Conservation (phyloP, 1,140 invertebrate genomes). For the Drosophila pseudoananassae region DNA sequence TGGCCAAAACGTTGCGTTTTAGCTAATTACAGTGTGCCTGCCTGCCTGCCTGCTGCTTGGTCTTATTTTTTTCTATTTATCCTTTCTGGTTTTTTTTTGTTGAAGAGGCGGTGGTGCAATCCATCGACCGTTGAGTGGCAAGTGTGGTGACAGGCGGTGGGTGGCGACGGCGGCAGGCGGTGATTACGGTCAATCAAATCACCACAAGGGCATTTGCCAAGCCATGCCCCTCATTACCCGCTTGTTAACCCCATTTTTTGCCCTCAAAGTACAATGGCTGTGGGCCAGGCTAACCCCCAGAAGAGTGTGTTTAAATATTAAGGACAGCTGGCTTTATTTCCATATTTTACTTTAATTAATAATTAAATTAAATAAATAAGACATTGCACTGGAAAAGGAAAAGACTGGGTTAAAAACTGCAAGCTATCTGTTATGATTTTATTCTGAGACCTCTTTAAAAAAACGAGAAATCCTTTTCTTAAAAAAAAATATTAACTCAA, state of each 20-base stretch:
- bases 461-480: too few relatives aligned
- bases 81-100: not conserved
- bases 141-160: constrained; percentile 19
- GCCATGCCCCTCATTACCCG: not conserved
- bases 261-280: not conserved
- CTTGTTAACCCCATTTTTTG: too few relatives aligned
- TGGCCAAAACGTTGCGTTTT: constrained; percentile 32
- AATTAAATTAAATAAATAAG: not conserved
- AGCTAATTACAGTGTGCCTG: constrained; percentile 34
- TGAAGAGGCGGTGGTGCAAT: constrained; percentile 20
- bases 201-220: constrained; percentile 15
- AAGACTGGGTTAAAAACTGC: not conserved
- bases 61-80: constrained; percentile 17
- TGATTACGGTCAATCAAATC: constrained; percentile 41
- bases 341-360: not conserved
- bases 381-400: not conserved
- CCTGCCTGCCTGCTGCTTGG: not conserved
- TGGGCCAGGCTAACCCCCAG: not conserved
- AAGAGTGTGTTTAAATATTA: not conserved
- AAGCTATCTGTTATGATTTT: too few relatives aligned
- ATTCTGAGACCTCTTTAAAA: too few relatives aligned
- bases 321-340: not conserved
- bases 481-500: not conserved
- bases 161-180: not conserved
- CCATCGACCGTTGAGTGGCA: constrained; percentile 35